Evolutionary conservation across 2,888 invertebrate species (phyloP), one percentile per base, ranked within the genome.

Genomic region (Caenorhabditis becei): DNA sequence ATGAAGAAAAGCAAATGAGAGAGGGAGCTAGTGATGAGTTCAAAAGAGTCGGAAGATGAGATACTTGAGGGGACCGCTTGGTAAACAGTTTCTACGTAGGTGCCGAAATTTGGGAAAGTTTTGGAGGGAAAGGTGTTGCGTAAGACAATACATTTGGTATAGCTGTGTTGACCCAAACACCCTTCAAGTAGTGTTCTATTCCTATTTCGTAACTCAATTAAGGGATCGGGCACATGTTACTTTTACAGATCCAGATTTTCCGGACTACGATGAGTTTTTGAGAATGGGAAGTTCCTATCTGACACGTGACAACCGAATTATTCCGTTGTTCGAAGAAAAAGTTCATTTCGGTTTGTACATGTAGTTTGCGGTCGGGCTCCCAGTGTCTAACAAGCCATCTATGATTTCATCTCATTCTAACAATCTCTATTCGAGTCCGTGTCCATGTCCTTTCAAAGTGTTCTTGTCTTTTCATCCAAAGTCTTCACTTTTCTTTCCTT

Each of bases 1-100:
- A 51, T 69, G 62, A 63, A 49, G 77, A 70, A 77, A 56, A 67
- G 77, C 77, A 77, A 77, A 77, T 77, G 67, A 63, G 56, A n/a
- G 10, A 20, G 35, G 20, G 59, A 28, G 66, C 69, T 63, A 77
- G 63, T 77, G 62, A 62, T 54, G 53, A 58, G 58, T 41, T 44
- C 47, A 47, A 44, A 37, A 37, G 37, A 41, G 24, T 10, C 14
- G 26, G 20, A n/a, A 24, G 26, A 51, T 8, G 61, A 24, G 65
- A 63, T 49, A 70, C 65, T 74, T 75, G 72, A 72, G 56, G n/a
- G n/a, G 58, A 47, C 37, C 47, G 63, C 16, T 58, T 56, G 63
- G 72, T 72, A 63, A 72, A 72, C 49, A 63, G 72, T 63, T 56
- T 32, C 1, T 8, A 24, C 51, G 51, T 26, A 54, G 54, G 54